These are phyloP conservation scores for Ormyrus nitidulus DNA, from an alignment of 2,888 invertebrate species.

Conservation along the genomic window DNA sequence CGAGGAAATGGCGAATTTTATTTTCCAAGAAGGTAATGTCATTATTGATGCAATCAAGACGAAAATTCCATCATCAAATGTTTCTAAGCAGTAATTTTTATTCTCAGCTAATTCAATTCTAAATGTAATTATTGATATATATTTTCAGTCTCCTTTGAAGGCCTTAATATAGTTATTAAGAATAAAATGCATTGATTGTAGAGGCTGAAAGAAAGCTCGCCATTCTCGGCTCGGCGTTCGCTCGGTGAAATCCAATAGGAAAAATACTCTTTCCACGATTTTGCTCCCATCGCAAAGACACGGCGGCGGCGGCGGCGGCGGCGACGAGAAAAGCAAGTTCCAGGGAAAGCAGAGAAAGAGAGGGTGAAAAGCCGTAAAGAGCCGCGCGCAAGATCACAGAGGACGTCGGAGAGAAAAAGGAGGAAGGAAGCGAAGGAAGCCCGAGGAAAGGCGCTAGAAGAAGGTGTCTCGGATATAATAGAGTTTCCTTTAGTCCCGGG, in stretches of 20 bases:
- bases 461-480: constrained; percentile 66
- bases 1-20: too few relatives aligned
- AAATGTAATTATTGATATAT: too few relatives aligned
- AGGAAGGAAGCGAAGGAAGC: constrained; percentile 21
- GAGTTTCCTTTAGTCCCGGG: constrained; percentile 67
- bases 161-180: not conserved
- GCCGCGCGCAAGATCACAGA: constrained; percentile 50
- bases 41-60: too few relatives aligned
- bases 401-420: constrained; percentile 13
- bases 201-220: not conserved
- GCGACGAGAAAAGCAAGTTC: constrained; percentile 27
- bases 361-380: constrained; percentile 39
- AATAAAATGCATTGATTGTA: constrained; percentile 27
- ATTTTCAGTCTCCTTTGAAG: too few relatives aligned
- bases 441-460: constrained; percentile 39
- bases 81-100: too few relatives aligned
- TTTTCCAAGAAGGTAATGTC: too few relatives aligned
- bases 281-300: not conserved
- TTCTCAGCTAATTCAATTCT: too few relatives aligned
- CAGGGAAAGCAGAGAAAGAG: constrained; percentile 2
- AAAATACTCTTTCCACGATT: constrained; percentile 36
- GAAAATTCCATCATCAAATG: too few relatives aligned
- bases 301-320: not conserved
- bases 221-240: not conserved
- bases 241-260: constrained; percentile 27